Evolutionary conservation across 2,797 vertebrate genomes (phyloP), one percentile per base, ranked within the genome.

Genomic region (Leptodactylus fallax): DNA sequence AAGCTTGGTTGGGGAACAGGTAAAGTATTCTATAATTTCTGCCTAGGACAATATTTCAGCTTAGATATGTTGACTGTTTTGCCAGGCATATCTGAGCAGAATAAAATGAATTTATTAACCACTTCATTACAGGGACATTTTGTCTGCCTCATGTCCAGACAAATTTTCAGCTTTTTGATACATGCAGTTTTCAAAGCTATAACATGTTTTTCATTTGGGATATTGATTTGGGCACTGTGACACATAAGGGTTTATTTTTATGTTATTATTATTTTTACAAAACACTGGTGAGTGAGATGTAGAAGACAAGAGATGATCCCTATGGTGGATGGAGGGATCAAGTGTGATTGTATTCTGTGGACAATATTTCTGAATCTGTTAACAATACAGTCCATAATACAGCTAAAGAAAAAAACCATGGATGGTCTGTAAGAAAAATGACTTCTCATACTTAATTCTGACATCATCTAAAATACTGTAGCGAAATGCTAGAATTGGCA

Each of bases 401-500:
- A 4, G 25, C 21, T 51, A 51, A 2, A n/a, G 47, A 23, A 76
- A 76, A 23, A 17, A 51, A 51, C 13, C 45, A 65, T 51, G 49
- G 36, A 81, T 45, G 58, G 7, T 36, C 16, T 11, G 21, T 63
- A 65, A 85, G 60, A 81, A 63, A 49, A 61, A 78, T 65, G 71
- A 51, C 63, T 86, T 83, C 67, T 83, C 63, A 36, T 49, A 49
- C 76, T 89, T 58, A 69, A 51, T 49, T 25, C 80, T 89, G 85
- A 86, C 74, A 87, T 89, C 80, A 83, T 86, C 82, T 71, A 45
- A 79, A 60, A 83, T 71, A 78, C 45, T 60, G 85, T 67, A 83
- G 14, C 36, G 79, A 72, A 83, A 74, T 83, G 82, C 74, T 71
- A 60, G 27, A 74, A 7, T 14, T 25, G 61, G 56, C 67, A 86